Conservation (phyloP, 2,113 vertebrate species). For the Indri indri region DNA sequence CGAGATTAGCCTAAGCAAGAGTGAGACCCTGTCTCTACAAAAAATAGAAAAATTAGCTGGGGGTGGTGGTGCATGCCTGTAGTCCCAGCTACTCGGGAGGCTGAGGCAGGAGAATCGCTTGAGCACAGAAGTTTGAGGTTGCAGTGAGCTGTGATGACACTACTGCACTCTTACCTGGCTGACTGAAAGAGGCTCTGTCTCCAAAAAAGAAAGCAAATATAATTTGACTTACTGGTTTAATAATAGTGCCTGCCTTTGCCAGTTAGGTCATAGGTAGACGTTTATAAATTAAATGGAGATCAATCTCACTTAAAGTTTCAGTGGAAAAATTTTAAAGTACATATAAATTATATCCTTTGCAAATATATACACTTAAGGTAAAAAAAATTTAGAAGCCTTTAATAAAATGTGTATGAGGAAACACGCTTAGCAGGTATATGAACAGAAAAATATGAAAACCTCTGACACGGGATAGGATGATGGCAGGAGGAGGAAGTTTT, state of each 20-base stretch:
- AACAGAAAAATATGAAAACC: not conserved
- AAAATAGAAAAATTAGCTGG: too few relatives aligned
- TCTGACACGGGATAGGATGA: not conserved
- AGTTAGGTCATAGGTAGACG: not conserved
- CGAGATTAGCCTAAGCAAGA: too few relatives aligned
- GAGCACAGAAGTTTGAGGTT: too few relatives aligned
- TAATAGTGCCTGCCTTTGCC: not conserved
- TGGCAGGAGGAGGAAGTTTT: not conserved
- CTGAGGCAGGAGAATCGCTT: too few relatives aligned
- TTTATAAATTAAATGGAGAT: not conserved
- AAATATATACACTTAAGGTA: not conserved
- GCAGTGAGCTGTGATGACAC: too few relatives aligned
- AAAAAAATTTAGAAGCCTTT: not conserved
- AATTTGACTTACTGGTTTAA: not conserved
- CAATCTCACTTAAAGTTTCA: not conserved
- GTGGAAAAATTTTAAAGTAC: not conserved
- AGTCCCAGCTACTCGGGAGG: too few relatives aligned
- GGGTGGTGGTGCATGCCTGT: too few relatives aligned
- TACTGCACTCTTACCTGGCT: too few relatives aligned
- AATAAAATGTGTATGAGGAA: not conserved
- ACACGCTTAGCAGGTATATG: not conserved
- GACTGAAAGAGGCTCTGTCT: too few relatives aligned
- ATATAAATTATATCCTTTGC: not conserved
- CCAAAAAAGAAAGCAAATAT: not conserved
- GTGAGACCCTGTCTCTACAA: too few relatives aligned